These are phyloP conservation scores for Pyrgilauda ruficollis DNA, from an alignment of 2,113 vertebrate species.

Conservation along the genomic window DNA sequence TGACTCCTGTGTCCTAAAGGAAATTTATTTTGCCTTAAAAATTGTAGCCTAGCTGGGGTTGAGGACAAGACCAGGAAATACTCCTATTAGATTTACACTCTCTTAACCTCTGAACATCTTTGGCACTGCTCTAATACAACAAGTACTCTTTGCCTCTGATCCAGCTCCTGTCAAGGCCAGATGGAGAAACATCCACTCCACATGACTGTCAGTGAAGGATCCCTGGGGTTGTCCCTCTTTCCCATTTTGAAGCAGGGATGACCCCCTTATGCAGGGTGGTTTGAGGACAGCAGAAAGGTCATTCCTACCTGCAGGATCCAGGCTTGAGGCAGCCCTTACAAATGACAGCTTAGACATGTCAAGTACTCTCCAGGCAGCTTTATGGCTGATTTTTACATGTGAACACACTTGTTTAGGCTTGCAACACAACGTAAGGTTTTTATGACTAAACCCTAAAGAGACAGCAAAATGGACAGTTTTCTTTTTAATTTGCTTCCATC, in stretches of 20 bases:
- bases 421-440: constrained; percentile 30
- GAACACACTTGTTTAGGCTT: constrained; percentile 22
- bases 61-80: not conserved
- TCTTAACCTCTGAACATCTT: not conserved
- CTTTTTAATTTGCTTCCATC: constrained; percentile 15
- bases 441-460: constrained; percentile 3
- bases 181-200: not conserved
- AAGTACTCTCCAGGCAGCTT: constrained; percentile 6
- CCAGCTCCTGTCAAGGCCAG: not conserved
- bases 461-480: constrained; percentile 33
- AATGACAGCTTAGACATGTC: not conserved
- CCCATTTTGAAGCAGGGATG: not conserved
- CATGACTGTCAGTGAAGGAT: not conserved
- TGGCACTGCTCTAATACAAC: not conserved
- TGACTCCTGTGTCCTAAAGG: not conserved
- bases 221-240: not conserved
- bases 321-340: not conserved
- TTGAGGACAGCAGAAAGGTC: constrained; percentile 19
- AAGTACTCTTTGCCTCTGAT: not conserved
- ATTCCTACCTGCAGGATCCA: not conserved
- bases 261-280: not conserved
- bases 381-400: not conserved
- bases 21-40: not conserved
- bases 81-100: not conserved
- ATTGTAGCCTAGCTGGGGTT: not conserved